phyloP scores from a whole-genome alignment of 2,113 vertebrate species.

The Chelonoidis abingdonii region DNA sequence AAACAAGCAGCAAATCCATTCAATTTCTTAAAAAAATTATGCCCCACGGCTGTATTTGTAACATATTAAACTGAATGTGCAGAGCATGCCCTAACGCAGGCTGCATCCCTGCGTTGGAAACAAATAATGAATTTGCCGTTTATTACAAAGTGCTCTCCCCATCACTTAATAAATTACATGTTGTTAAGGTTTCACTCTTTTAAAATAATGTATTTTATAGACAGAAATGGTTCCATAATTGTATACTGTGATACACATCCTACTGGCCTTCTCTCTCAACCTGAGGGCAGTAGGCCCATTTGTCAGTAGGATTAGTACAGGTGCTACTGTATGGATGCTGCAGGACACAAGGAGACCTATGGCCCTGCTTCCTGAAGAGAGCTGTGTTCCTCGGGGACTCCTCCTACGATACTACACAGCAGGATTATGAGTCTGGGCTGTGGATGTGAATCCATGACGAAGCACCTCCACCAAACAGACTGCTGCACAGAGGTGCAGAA shows the following conservation, averaged over 20 bases:
- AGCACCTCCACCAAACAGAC: background rate
- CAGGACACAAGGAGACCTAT: background rate
- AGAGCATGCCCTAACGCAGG: background rate
- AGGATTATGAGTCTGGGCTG: background rate
- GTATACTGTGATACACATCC: background rate
- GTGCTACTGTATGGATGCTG: rapidly evolving
- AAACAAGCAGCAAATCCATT: background rate
- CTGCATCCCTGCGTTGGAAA: background rate
- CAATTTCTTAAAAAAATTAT: background rate
- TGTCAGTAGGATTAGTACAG: background rate
- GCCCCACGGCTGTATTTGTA: background rate
- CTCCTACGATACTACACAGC: rapidly evolving
- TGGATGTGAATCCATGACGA: background rate
- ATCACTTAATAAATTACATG: background rate
- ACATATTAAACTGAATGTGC: background rate
- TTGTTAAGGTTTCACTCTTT: background rate
- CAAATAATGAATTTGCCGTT: background rate
- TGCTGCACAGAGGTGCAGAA: rapidly evolving
- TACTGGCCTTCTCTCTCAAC: background rate
- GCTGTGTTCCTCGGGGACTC: rapidly evolving
- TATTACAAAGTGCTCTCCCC: background rate
- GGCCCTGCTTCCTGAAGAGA: rapidly evolving
- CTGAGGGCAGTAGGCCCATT: background rate
- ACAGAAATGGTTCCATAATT: background rate
- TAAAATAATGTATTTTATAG: background rate